These are phyloP conservation scores for Rhynchophorus ferrugineus DNA, from an alignment of 1,140 invertebrate genomes.

Conservation along the genomic window DNA sequence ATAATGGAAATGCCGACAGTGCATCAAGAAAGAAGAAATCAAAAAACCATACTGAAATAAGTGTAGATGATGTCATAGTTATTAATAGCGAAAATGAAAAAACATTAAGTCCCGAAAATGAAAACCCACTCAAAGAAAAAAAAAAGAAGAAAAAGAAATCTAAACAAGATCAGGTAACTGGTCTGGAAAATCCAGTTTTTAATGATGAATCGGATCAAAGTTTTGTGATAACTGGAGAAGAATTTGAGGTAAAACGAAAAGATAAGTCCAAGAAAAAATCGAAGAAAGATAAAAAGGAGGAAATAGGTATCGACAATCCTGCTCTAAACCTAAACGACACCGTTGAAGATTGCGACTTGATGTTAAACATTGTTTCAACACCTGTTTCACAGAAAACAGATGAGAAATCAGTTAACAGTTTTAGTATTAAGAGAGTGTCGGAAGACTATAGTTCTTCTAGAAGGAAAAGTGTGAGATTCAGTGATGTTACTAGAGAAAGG, in stretches of 20 bases:
- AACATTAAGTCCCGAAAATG: slow-evolving; percentile 1
- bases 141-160: slow-evolving; percentile 18
- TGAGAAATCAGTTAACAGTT: slow-evolving; percentile 3
- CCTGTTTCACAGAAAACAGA: slow-evolving; percentile 14
- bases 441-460: slow-evolving; percentile 13
- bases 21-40: slow-evolving; percentile 10
- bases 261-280: slow-evolving; percentile 23
- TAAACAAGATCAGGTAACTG: slow-evolving; percentile 12
- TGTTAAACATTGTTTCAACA: slow-evolving; percentile 28
- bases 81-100: slow-evolving; percentile 8
- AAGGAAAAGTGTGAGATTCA: slow-evolving; percentile 34
- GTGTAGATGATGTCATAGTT: slow-evolving; percentile 14
- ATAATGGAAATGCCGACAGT: neutral
- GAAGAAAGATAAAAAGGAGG: slow-evolving; percentile 34
- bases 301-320: slow-evolving; percentile 25
- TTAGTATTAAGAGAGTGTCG: slow-evolving; percentile 8
- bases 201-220: slow-evolving; percentile 3
- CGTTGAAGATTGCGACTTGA: slow-evolving; percentile 26
- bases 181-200: slow-evolving; percentile 26
- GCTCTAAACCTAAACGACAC: slow-evolving; percentile 22
- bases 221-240: slow-evolving; percentile 7
- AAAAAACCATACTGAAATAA: neutral
- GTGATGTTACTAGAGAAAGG: slow-evolving; percentile 27
- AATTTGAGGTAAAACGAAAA: slow-evolving; percentile 21
- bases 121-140: slow-evolving; percentile 22